phyloP scores from a whole-genome alignment of 2,113 vertebrate genomes.

The Hiodon tergisus region DNA sequence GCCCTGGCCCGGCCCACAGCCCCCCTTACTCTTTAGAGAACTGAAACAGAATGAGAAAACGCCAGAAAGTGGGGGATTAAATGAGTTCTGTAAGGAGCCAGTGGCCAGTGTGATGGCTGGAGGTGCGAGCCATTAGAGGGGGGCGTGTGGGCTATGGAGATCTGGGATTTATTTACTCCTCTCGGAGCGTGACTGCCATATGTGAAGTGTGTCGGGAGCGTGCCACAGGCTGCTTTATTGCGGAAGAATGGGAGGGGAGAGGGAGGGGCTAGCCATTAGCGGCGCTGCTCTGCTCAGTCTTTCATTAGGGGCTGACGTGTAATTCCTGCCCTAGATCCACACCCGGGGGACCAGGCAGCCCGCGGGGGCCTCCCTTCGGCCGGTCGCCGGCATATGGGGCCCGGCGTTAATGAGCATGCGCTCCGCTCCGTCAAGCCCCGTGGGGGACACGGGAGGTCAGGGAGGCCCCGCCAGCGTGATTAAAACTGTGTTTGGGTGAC shows the following conservation, averaged over 20 bases:
- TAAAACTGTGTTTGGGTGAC: slow-evolving; percentile 92
- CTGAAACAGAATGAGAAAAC: slow-evolving; percentile 43
- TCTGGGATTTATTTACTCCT: slow-evolving; percentile 49
- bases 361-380: slow-evolving; percentile 19
- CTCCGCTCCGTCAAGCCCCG: slow-evolving; percentile 54
- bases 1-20: not conserved
- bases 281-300: not conserved
- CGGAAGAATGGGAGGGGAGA: not conserved
- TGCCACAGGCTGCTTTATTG: slow-evolving; percentile 38
- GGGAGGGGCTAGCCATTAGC: not conserved
- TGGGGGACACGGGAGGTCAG: slow-evolving; percentile 59
- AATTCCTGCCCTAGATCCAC: slow-evolving; percentile 20
- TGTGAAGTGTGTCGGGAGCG: slow-evolving; percentile 38
- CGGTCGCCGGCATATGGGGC: slow-evolving; percentile 22
- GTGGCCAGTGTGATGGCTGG: slow-evolving; percentile 16
- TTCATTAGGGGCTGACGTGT: slow-evolving; percentile 22
- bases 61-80: slow-evolving; percentile 30
- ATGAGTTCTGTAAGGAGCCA: slow-evolving; percentile 30
- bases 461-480: slow-evolving; percentile 82
- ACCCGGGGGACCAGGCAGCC: slow-evolving; percentile 8
- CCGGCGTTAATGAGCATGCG: slow-evolving; percentile 54
- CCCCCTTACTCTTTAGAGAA: slow-evolving; percentile 38
- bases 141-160: slow-evolving; percentile 16
- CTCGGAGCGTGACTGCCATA: slow-evolving; percentile 39
- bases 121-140: not conserved